Base-by-base conservation (phyloP, 2,113 vertebrate species). In the Leptobrachium leishanense region DNA sequence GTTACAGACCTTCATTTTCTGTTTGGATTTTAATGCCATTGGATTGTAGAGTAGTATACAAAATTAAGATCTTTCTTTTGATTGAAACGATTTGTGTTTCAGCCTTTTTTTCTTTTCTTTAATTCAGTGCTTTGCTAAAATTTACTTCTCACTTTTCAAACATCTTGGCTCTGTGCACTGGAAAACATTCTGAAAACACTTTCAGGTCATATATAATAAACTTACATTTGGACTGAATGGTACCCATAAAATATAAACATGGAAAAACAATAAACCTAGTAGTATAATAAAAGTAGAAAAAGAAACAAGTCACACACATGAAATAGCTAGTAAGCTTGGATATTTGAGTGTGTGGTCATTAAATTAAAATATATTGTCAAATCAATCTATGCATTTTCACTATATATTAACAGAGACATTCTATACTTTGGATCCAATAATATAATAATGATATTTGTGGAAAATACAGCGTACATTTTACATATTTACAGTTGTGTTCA, bases 221-320 rank as follows among this genome's bases (percentile, higher is more conserved):
- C 55, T 70, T 53, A 63, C 55, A 70, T 77, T 77, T 70, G 54
- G 74, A 70, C 62, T 69, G n/a, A 68, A 63, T 69, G 55, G 67
- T 70, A 43, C 13, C 42, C 43, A 77, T 77, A 77, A 77, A 77
- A 46, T 40, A 62, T 59, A 41, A 76, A 77, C 75, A 77, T 70
- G 75, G 67, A 70, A 77, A 77, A 76, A 69, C 43, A 77, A 50
- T 77, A 70, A 77, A 55, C 39, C 43, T 69, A 70, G 20, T 31
- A 31, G 20, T 31, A 31, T 31, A 31, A 31, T 31, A 31, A 31
- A 31, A 31, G 20, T 31, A 31, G 68, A 77, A 70, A 70, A 57
- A 11, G 43, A 63, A 50, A 62, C n/a, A 10, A 77, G 50, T 70
- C 43, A 10, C 20, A 77, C n/a, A 62, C 20, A 46, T 68, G 20